Evolutionary conservation across 1,140 invertebrate genomes (phyloP).

Genomic region (Lethrus apterus): DNA sequence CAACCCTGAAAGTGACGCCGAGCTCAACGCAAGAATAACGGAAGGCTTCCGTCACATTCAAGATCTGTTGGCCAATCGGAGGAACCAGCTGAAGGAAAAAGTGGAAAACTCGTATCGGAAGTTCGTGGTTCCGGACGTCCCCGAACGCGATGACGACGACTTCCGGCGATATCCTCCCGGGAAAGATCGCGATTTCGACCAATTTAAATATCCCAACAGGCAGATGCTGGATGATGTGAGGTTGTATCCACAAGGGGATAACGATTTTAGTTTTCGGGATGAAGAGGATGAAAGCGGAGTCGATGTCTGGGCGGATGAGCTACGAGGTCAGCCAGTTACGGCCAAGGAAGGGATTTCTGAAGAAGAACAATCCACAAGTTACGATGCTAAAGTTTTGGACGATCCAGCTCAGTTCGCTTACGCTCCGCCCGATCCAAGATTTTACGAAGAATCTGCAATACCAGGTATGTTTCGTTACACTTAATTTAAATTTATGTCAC

Average conservation of each 20-base stretch:
- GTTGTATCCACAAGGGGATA: constrained; percentile 23
- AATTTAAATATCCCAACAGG: constrained; percentile 8
- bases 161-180: neutral
- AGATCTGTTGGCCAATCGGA: neutral
- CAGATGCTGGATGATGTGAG: constrained; percentile 25
- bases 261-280: constrained; percentile 25
- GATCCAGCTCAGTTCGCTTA: constrained; percentile 32
- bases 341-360: neutral
- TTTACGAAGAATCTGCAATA: constrained; percentile 20
- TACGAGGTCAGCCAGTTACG: constrained; percentile 10
- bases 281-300: constrained; percentile 11
- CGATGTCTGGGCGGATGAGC: constrained; percentile 3
- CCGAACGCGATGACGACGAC: constrained; percentile 2
- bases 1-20: neutral
- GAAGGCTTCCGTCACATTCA: neutral
- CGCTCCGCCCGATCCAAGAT: constrained; percentile 31
- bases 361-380: constrained; percentile 5
- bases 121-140: neutral
- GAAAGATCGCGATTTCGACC: neutral
- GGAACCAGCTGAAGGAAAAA: neutral
- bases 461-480: constrained; percentile 5
- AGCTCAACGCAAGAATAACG: constrained; percentile 6
- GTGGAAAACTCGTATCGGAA: neutral
- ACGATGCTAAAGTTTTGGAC: constrained; percentile 21
- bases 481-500: too few species aligned